These are phyloP conservation scores for Actenoides lindsayi DNA, from an alignment of 2,113 vertebrate genomes.

Conservation along the genomic window DNA sequence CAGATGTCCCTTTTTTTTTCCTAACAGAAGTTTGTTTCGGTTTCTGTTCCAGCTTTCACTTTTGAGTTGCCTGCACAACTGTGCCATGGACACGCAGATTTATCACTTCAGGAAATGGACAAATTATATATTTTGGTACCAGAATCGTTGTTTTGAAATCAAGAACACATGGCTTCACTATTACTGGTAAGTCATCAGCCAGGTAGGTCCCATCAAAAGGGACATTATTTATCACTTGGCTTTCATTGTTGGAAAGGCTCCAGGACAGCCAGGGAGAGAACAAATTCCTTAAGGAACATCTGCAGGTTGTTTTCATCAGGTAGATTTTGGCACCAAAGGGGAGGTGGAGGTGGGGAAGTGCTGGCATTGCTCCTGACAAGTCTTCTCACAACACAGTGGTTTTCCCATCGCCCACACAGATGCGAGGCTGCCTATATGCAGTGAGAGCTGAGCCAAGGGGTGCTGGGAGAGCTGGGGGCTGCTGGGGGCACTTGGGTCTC, in stretches of 20 bases:
- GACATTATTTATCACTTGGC: neutral
- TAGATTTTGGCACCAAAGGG: neutral
- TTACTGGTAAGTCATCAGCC: neutral
- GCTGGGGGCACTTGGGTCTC: neutral
- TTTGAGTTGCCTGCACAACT: neutral
- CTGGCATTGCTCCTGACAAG: rapidly evolving
- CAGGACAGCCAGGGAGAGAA: neutral
- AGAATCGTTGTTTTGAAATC: neutral
- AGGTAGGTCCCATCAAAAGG: neutral
- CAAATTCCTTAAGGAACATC: neutral
- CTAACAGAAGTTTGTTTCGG: neutral
- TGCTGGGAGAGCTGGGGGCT: neutral
- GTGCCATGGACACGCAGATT: neutral
- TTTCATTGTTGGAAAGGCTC: neutral
- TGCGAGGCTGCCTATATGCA: neutral
- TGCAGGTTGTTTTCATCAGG: neutral
- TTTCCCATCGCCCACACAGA: rapidly evolving
- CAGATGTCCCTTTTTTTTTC: too few species aligned
- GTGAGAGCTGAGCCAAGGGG: rapidly evolving
- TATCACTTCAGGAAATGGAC: neutral
- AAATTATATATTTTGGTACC: neutral
- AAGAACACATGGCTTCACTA: neutral
- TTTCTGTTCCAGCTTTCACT: neutral
- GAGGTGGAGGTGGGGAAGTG: neutral
- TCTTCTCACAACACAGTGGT: rapidly evolving